These are phyloP conservation scores for Drosophila barbarae DNA, from an alignment of 2,888 invertebrate species.

Conservation along the genomic window DNA sequence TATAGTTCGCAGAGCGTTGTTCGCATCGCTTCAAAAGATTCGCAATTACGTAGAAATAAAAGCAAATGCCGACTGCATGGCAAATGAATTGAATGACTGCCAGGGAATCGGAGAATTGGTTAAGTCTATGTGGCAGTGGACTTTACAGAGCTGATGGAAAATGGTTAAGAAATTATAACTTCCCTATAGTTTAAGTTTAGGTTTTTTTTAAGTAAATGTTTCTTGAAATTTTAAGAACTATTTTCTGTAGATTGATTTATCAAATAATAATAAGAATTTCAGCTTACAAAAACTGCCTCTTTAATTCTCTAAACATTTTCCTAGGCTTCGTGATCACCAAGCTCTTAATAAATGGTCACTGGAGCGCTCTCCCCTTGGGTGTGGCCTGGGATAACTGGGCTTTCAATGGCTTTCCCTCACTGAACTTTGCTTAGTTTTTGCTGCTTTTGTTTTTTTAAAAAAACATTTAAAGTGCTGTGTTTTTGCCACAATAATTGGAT, in stretches of 20 bases:
- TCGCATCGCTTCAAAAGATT: conserved; percentile 62
- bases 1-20: conserved; percentile 56
- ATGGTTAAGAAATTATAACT: neutral
- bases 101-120: conserved; percentile 13
- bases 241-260: too few species aligned
- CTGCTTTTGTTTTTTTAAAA: neutral
- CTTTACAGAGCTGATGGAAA: neutral
- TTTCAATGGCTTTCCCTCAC: conserved; percentile 17
- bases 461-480: conserved; percentile 22
- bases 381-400: conserved; percentile 25
- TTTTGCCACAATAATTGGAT: conserved; percentile 16
- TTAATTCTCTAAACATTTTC: too few species aligned
- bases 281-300: too few species aligned
- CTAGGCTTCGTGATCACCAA: neutral
- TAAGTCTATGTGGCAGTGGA: conserved; percentile 7
- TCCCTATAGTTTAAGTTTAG: too few species aligned
- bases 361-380: conserved; percentile 22
- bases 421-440: conserved; percentile 22
- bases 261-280: too few species aligned
- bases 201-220: too few species aligned
- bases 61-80: conserved; percentile 61
- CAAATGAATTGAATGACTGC: conserved; percentile 44
- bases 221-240: too few species aligned
- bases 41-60: conserved; percentile 64
- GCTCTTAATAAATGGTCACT: conserved; percentile 10